Evolutionary conservation across 2,888 invertebrate genomes (phyloP).

Genomic region (Acanthopleura granulata): DNA sequence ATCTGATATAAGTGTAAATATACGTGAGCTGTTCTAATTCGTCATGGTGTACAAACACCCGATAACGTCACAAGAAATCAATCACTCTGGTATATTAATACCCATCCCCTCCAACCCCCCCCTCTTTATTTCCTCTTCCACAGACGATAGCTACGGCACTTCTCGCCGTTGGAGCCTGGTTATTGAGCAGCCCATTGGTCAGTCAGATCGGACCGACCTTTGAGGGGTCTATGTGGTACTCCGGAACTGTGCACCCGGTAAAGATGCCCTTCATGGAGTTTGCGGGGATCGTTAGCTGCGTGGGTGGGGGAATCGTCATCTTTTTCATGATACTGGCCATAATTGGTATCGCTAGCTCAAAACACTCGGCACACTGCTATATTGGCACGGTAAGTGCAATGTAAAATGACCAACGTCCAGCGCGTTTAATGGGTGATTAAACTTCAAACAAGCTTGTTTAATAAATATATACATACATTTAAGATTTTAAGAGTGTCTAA

Average conservation of each 20-base stretch:
- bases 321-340: background rate
- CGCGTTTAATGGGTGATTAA: no score
- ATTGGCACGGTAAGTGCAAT: background rate
- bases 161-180: background rate
- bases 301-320: background rate
- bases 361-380: background rate
- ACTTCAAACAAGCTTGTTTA: no score
- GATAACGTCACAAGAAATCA: no score
- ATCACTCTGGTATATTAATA: no score
- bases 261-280: background rate
- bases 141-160: background rate
- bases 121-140: background rate
- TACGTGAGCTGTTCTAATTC: no score
- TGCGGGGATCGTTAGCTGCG: background rate
- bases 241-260: background rate
- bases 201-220: background rate
- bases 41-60: no score
- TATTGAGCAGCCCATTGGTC: background rate
- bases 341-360: background rate
- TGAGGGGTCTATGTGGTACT: background rate
- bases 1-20: no score
- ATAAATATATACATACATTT: no score
- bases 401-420: no score
- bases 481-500: no score
- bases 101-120: no score